Conservation (phyloP, 2,797 vertebrate genomes). For the Ceyx erithaca region DNA sequence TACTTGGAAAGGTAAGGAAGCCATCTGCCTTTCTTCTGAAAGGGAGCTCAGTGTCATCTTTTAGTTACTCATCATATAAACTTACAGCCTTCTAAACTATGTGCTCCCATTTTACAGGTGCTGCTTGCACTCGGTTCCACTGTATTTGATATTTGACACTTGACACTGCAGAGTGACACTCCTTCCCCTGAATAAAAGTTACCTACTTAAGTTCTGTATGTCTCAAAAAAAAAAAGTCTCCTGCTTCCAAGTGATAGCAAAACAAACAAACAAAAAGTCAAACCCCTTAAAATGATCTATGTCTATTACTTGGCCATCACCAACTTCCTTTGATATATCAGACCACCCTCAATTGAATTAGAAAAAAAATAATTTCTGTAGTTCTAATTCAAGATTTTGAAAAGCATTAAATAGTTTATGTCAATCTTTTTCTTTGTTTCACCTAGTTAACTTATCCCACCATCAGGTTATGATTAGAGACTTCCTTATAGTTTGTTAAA, state of each 20-base stretch:
- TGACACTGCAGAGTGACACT: not conserved
- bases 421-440: not conserved
- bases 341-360: not conserved
- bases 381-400: not conserved
- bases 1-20: not conserved
- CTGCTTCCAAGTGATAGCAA: not conserved
- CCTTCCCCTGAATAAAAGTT: not conserved
- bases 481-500: not conserved
- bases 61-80: not conserved
- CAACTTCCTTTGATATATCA: not conserved
- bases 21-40: not conserved
- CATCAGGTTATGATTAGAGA: not conserved
- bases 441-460: not conserved
- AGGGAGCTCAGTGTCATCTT: not conserved
- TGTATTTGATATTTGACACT: not conserved
- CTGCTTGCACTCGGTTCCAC: not conserved
- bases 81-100: not conserved
- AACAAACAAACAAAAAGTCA: not conserved
- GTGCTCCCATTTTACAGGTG: not conserved
- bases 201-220: not conserved
- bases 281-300: not conserved
- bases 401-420: not conserved
- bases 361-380: not conserved
- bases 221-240: not conserved
- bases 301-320: not conserved